A percentile compares a stretch with the other conserved stretches of the same genome.
These are phyloP conservation scores for Cacoxenus indagator DNA, from an alignment of 2,888 invertebrate species.

Conservation along the genomic window DNA sequence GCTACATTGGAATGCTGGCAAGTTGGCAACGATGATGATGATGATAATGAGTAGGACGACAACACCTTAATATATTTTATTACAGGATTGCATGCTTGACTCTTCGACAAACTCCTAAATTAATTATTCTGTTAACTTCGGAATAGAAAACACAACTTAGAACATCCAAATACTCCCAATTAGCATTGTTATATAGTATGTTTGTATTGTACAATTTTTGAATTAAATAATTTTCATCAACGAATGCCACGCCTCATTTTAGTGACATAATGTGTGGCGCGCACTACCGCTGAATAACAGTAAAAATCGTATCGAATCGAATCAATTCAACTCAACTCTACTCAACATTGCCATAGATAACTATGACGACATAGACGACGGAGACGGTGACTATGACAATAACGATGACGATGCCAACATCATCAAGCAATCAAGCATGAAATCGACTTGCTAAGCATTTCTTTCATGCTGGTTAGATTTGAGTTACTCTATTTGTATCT, in stretches of 20 bases:
- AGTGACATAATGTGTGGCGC: slow-evolving; percentile 33
- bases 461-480: slow-evolving; percentile 5
- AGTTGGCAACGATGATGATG: background rate
- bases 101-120: too few relatives aligned
- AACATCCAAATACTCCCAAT: background rate
- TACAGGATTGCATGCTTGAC: too few relatives aligned
- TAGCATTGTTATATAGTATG: background rate
- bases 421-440: slow-evolving; percentile 60
- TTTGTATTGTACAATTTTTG: slow-evolving; percentile 1
- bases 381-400: slow-evolving; percentile 11
- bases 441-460: slow-evolving; percentile 43
- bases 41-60: background rate
- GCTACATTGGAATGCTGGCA: slow-evolving; percentile 15
- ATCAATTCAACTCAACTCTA: background rate
- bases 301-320: background rate
- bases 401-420: too few relatives aligned
- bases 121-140: too few relatives aligned
- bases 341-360: background rate
- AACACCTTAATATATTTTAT: background rate
- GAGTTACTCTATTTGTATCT: background rate
- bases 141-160: background rate
- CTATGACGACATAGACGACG: slow-evolving; percentile 21
- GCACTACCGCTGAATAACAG: background rate
- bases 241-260: background rate
- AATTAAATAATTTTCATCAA: slow-evolving; percentile 4